Conservation (phyloP, 2,888 invertebrate species). For the Sinelater perroti region DNA sequence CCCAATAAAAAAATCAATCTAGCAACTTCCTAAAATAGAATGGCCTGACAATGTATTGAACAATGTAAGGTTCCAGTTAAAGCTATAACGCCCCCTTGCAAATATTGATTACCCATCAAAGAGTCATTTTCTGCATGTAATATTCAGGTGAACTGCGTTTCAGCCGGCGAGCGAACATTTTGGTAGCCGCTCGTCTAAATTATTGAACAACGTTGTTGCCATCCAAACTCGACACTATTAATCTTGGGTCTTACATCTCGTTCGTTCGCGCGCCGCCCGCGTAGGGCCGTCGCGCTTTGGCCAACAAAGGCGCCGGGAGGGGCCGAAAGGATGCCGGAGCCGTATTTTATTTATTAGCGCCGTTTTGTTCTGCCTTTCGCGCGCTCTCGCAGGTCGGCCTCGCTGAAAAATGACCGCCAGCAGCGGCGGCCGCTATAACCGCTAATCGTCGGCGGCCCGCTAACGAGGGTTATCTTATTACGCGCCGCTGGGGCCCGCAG, state of each 20-base stretch:
- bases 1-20: too few species aligned
- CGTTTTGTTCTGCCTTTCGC: slow-evolving; percentile 8
- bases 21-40: too few species aligned
- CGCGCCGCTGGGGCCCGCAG: slow-evolving; percentile 19
- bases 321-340: background rate
- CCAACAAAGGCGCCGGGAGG: background rate
- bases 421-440: slow-evolving; percentile 20
- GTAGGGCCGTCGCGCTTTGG: slow-evolving; percentile 1
- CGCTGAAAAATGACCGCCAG: background rate
- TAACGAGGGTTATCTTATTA: slow-evolving; percentile 31
- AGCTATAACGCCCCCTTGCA: too few species aligned
- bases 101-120: too few species aligned
- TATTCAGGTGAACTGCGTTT: background rate
- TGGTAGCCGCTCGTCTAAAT: slow-evolving; percentile 27
- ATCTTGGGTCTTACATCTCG: slow-evolving; percentile 16
- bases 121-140: too few species aligned
- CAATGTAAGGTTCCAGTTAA: too few species aligned
- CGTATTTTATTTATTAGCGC: slow-evolving; percentile 19
- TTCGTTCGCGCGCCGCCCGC: background rate
- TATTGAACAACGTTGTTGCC: slow-evolving; percentile 30
- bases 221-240: slow-evolving; percentile 22
- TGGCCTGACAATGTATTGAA: too few species aligned
- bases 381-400: slow-evolving; percentile 4
- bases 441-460: slow-evolving; percentile 24
- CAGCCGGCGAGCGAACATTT: slow-evolving; percentile 11